Conservation (phyloP, 2,797 vertebrate genomes). For the Otolemur crassicaudatus region DNA sequence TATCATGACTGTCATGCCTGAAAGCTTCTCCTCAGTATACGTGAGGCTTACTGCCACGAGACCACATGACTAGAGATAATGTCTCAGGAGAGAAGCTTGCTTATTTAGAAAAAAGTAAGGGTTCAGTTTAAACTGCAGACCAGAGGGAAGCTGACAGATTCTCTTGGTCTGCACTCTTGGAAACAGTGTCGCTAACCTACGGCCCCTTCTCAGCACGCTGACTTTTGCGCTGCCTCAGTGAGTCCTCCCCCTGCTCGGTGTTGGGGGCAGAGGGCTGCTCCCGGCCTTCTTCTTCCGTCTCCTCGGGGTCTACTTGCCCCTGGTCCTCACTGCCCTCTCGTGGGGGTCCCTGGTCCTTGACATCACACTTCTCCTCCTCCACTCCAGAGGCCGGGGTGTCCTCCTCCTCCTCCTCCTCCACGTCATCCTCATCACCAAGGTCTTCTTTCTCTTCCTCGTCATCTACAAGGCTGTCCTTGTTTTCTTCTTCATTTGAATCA, state of each 20-base stretch:
- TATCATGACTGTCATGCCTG: slow-evolving; percentile 83
- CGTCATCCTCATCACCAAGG: slow-evolving; percentile 67
- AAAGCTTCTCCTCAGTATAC: slow-evolving; percentile 53
- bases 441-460: slow-evolving; percentile 84
- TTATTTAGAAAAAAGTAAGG: slow-evolving; percentile 78
- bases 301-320: slow-evolving; percentile 68
- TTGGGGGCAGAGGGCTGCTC: slow-evolving; percentile 55
- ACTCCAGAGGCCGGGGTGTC: not conserved
- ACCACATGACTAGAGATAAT: slow-evolving; percentile 62
- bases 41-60: slow-evolving; percentile 60
- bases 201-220: slow-evolving; percentile 79
- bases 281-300: slow-evolving; percentile 35
- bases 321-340: slow-evolving; percentile 81
- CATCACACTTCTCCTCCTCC: slow-evolving; percentile 61
- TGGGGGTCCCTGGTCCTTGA: slow-evolving; percentile 62
- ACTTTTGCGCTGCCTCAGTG: slow-evolving; percentile 87
- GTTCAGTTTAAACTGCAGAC: slow-evolving; percentile 83
- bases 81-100: slow-evolving; percentile 72
- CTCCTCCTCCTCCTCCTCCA: slow-evolving; percentile 72
- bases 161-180: slow-evolving; percentile 84
- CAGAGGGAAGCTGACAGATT: slow-evolving; percentile 30
- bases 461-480: slow-evolving; percentile 81
- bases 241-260: slow-evolving; percentile 77
- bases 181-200: slow-evolving; percentile 58
- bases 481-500: slow-evolving; percentile 73